These are phyloP conservation scores for Epizoanthus stellaris DNA, from an alignment of 92 coral and sea anemone genomes.

Conservation along the genomic window DNA sequence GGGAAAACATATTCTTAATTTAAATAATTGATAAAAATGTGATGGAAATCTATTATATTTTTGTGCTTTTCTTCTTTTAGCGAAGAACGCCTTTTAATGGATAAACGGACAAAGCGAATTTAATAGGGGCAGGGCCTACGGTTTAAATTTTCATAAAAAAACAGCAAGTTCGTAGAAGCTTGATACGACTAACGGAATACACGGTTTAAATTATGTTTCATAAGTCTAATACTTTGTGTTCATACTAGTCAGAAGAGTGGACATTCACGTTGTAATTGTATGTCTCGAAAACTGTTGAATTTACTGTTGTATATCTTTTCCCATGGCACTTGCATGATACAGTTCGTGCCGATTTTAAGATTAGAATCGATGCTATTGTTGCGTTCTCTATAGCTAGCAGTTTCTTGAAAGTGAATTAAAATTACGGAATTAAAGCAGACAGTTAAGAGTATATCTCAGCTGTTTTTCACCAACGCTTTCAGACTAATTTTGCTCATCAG, in stretches of 20 bases:
- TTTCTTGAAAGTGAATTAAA: constrained; percentile 33
- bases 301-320: background rate
- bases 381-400: background rate
- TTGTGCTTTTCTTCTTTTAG: constrained; percentile 15
- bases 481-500: background rate
- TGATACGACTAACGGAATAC: constrained; percentile 2
- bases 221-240: too few species aligned
- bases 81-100: constrained; percentile 28
- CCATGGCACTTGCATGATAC: background rate
- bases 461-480: background rate
- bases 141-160: constrained; percentile 37
- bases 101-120: constrained; percentile 30
- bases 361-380: constrained; percentile 28
- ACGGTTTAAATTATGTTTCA: background rate
- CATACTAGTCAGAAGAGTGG: too few species aligned
- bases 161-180: background rate
- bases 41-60: constrained; percentile 47
- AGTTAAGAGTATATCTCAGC: constrained; percentile 8
- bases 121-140: constrained; percentile 29
- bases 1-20: constrained; percentile 21
- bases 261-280: too few species aligned
- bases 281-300: too few species aligned
- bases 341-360: background rate
- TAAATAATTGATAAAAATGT: constrained; percentile 43
- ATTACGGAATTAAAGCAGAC: constrained; percentile 18